Conservation (phyloP, 2,797 vertebrate genomes). For the Leptatherina wallacei region DNA sequence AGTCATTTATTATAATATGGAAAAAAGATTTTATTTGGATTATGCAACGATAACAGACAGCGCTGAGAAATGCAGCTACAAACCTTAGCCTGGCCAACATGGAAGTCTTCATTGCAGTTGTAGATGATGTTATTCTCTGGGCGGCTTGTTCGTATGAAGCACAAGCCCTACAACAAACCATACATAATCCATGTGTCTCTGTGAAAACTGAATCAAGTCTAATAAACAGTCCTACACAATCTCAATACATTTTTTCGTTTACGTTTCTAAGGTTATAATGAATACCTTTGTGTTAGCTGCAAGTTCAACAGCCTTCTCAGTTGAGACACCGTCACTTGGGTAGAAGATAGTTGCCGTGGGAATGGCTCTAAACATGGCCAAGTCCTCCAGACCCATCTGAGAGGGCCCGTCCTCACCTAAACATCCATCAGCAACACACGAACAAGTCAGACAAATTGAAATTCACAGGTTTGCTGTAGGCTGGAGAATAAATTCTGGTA, state of each 20-base stretch:
- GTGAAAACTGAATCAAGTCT: not conserved
- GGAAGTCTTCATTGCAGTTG: slow-evolving; percentile 92
- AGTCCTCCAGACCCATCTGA: slow-evolving; percentile 88
- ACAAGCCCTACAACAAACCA: slow-evolving; percentile 87
- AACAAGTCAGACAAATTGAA: slow-evolving; percentile 10
- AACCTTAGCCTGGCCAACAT: slow-evolving; percentile 94
- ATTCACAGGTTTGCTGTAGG: slow-evolving; percentile 34
- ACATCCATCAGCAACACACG: slow-evolving; percentile 31
- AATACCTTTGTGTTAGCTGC: slow-evolving; percentile 95
- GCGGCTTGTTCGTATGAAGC: slow-evolving; percentile 94
- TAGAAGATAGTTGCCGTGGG: slow-evolving; percentile 93
- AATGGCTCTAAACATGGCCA: slow-evolving; percentile 91
- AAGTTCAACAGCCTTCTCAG: slow-evolving; percentile 94
- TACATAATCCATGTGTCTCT: not conserved
- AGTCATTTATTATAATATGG: not conserved
- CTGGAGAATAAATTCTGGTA: slow-evolving; percentile 50
- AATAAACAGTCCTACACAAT: not conserved
- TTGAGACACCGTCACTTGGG: slow-evolving; percentile 92
- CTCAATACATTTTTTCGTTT: not conserved
- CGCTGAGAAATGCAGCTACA: not conserved
- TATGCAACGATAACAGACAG: not conserved
- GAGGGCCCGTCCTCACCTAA: slow-evolving; percentile 93
- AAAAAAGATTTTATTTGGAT: not conserved
- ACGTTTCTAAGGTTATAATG: not conserved
- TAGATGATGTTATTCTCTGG: slow-evolving; percentile 92